These are phyloP conservation scores for Mionectes olivaceus DNA, from an alignment of 2,797 vertebrate genomes.

Conservation along the genomic window DNA sequence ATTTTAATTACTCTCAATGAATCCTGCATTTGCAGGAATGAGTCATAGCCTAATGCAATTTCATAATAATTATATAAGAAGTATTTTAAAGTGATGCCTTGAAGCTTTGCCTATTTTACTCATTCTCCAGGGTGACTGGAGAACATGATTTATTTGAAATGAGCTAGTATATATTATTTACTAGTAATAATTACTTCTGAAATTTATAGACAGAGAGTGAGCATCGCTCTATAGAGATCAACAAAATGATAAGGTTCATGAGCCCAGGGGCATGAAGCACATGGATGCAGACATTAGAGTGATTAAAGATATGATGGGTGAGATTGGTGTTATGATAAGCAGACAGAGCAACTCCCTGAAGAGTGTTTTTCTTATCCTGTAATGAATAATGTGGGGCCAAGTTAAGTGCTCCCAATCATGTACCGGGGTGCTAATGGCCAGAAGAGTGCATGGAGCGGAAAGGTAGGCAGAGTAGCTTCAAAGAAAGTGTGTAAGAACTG, in stretches of 20 bases:
- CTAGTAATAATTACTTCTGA: conserved; percentile 45
- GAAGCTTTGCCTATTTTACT: conserved; percentile 55
- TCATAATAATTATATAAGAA: conserved; percentile 65
- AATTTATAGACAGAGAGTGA: conserved; percentile 14
- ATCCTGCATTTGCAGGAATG: conserved; percentile 68
- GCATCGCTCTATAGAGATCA: neutral
- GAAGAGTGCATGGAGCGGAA: neutral
- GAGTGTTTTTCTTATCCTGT: conserved; percentile 6
- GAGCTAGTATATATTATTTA: conserved; percentile 53
- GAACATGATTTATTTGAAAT: conserved; percentile 44
- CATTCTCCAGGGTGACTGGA: conserved; percentile 3
- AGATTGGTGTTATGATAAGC: neutral
- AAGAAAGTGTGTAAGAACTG: neutral
- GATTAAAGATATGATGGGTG: conserved; percentile 18
- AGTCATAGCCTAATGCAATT: conserved; percentile 71
- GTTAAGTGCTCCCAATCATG: neutral
- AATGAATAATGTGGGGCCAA: neutral
- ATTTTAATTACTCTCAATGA: conserved; percentile 71
- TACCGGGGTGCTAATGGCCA: neutral
- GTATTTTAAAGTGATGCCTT: conserved; percentile 46
- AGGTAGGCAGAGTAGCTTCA: neutral
- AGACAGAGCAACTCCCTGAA: conserved; percentile 14
- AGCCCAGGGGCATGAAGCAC: neutral
- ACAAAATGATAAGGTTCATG: neutral
- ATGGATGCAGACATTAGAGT: neutral